Conservation (phyloP, 1,140 invertebrate species). For the Scaptomyza pallida region DNA sequence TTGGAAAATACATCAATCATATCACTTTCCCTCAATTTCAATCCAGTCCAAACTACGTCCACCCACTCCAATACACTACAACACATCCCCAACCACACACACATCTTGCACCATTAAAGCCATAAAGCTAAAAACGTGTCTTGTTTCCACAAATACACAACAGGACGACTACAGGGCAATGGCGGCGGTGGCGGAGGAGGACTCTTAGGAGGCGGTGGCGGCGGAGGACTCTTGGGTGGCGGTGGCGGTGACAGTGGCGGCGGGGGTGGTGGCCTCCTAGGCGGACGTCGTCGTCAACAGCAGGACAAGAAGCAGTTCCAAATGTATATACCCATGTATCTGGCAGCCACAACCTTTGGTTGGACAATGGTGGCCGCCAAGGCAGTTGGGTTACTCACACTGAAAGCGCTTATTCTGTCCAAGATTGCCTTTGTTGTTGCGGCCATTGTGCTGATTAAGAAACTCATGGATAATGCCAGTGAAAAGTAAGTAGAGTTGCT, state of each 20-base stretch:
- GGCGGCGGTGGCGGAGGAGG: conserved; percentile 48
- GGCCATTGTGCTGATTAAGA: conserved; percentile 86
- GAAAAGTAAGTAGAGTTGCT: conserved; percentile 67
- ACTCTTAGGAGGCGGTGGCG: conserved; percentile 35
- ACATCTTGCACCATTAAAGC: conserved; percentile 54
- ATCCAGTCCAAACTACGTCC: conserved; percentile 33
- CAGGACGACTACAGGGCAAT: conserved; percentile 68
- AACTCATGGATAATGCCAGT: conserved; percentile 85
- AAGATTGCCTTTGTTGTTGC: conserved; percentile 87
- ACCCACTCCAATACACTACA: conserved; percentile 1
- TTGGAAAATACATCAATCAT: conserved; percentile 69
- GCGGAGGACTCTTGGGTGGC: conserved; percentile 33
- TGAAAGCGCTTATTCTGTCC: conserved; percentile 87
- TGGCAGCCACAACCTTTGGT: conserved; percentile 87
- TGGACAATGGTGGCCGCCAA: conserved; percentile 86
- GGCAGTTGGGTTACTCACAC: conserved; percentile 86
- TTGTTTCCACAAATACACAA: conserved; percentile 50
- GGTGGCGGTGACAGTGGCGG: conserved; percentile 24
- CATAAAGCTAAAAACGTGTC: conserved; percentile 71
- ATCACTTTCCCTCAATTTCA: conserved; percentile 23
- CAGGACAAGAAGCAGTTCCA: conserved; percentile 86
- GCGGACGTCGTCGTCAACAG: conserved; percentile 54
- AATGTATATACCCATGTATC: conserved; percentile 86
- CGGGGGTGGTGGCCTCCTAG: conserved; percentile 84
- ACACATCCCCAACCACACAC: conserved; percentile 11